Evolutionary conservation across 2,888 invertebrate species (phyloP).

Genomic region (Andricus curvator): DNA sequence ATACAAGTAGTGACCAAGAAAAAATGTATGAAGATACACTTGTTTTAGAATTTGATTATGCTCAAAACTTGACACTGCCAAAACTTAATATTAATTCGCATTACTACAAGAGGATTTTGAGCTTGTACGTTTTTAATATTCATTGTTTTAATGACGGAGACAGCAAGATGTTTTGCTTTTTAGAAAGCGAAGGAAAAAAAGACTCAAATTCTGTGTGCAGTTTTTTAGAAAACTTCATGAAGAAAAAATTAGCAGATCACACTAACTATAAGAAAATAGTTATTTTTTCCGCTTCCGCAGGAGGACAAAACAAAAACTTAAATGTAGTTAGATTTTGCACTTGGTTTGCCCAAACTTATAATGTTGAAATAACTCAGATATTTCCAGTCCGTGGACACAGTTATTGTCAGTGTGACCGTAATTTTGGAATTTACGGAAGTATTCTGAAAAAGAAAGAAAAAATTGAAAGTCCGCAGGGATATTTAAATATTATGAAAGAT

Average conservation of each 20-base stretch:
- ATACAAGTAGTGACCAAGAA: no score
- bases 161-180: slow-evolving; percentile 38
- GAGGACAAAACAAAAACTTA: slow-evolving; percentile 31
- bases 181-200: slow-evolving; percentile 40
- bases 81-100: slow-evolving; percentile 41
- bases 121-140: slow-evolving; percentile 41
- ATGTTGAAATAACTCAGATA: no score
- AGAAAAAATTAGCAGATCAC: slow-evolving; percentile 10
- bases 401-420: no score
- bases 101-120: slow-evolving; percentile 41
- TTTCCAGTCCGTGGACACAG: no score
- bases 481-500: no score
- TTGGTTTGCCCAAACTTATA: no score
- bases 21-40: no score
- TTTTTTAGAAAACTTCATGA: slow-evolving; percentile 37
- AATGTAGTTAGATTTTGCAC: slow-evolving; percentile 5
- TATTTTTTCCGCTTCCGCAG: background rate
- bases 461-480: no score
- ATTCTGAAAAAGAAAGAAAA: no score
- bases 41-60: background rate
- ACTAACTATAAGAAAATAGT: slow-evolving; percentile 11
- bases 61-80: slow-evolving; percentile 42
- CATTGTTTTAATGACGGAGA: slow-evolving; percentile 33
- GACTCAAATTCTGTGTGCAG: slow-evolving; percentile 35
- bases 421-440: no score